Base-by-base conservation (phyloP, 2,113 vertebrate species). In the Tyrannus savana region DNA sequence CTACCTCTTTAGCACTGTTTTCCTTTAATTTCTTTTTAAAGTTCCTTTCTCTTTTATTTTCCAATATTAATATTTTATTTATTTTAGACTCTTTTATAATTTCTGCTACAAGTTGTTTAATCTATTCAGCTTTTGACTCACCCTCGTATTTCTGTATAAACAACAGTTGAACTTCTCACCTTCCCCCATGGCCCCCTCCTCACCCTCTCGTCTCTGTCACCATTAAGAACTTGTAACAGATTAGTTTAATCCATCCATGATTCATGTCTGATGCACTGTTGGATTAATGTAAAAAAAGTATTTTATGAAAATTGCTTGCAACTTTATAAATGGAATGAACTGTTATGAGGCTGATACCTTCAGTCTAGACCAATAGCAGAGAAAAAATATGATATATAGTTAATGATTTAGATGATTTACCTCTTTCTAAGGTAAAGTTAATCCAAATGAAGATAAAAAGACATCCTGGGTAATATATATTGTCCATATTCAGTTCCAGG, bases 211-310 rank as follows among this genome's bases (percentile, higher is more conserved):
- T 89, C 58, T 79, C 82, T 93, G 59, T 93, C 90, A 88, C 31
- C n/a, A 72, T 83, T 90, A 93, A 67, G 68, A 94, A 92, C 14
- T 75, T 90, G 64, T 62, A 69, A 90, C 44, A 89, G 93, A 93
- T 96, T 96, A 96, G 60, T 75, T 93, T 96, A 96, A 95, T 95
- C 95, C 79, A 53, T 78, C 56, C 69, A 75, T 71, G 68, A 90
- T 90, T 87, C 80, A 46, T 66, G 53, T 49, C 68, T 72, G 41
- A 86, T 87, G 71, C 16, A 63, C 50, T 74, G 75, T 35, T 74
- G 49, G 66, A 96, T 96, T 96, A 95, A 78, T 82, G 73, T 46
- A 86, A 89, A 90, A 93, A 94, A 81, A 30, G 23, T 72, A 60
- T 72, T 59, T 72, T 59, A 77, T 78, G 72, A 94, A 94, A 96